These are phyloP conservation scores for Bombus impatiens DNA, from an alignment of 1,140 invertebrate genomes.

Conservation along the genomic window DNA sequence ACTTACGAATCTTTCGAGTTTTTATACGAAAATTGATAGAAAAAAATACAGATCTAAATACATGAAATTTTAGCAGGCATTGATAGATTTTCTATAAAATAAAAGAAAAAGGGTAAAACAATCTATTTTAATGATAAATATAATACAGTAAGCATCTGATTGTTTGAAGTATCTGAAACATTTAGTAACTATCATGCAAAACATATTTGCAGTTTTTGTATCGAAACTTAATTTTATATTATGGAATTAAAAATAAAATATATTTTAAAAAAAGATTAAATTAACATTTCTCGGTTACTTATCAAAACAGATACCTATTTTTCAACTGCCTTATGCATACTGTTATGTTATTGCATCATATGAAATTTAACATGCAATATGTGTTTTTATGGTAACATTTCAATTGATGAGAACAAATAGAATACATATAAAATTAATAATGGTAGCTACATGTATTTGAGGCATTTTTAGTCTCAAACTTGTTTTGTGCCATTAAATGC, in stretches of 20 bases:
- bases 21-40: slow-evolving; percentile 20
- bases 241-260: neutral
- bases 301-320: neutral
- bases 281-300: neutral
- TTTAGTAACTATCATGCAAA: slow-evolving; percentile 55
- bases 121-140: neutral
- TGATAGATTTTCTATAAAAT: slow-evolving; percentile 17
- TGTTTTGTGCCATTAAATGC: neutral
- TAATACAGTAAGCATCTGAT: neutral
- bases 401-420: neutral
- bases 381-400: neutral
- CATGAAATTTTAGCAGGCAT: neutral
- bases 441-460: neutral
- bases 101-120: neutral
- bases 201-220: slow-evolving; percentile 26
- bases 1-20: slow-evolving; percentile 38
- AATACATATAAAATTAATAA: neutral
- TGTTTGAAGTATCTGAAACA: neutral
- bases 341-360: neutral
- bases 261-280: neutral
- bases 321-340: neutral
- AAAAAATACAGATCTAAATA: neutral
- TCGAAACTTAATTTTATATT: neutral
- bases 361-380: neutral
- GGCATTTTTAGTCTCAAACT: neutral